Base-by-base conservation (phyloP, 1,140 invertebrate species). In the Ceratina australensis region DNA sequence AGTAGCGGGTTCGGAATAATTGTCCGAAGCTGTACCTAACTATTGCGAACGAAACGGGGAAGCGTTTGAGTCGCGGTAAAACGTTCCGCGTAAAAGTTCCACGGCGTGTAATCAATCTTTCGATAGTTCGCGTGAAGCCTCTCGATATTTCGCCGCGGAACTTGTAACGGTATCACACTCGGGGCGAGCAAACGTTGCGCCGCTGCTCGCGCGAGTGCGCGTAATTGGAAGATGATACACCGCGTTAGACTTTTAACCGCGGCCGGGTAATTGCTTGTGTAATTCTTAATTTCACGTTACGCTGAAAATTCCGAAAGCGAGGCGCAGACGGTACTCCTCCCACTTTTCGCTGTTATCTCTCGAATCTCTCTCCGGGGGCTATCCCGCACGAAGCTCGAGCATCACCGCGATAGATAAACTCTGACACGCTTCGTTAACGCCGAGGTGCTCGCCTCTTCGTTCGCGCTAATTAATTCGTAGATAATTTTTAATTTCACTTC, bases 211-310 rank as follows among this genome's bases (percentile, higher is more conserved):
- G 85, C 86, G 80, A 85, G 85, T 79, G 33, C 85, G 87, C 89
- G 87, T 91, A 91, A 91, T 91, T 91, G 89, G 88, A 91, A 90
- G 90, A 91, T 91, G 90, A 91, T 90, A 87, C 90, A 88, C 90
- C 89, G 85, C 87, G 88, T 86, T 85, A 79, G 82, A 84, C 81
- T 86, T 88, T 67, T 86, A 87, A 89, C 86, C 84, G 87, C 33
- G 85, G 81, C 86, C 74, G 83, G 85, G 88, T 90, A 91, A 91
- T 91, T 91, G 89, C 90, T 90, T 89, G 89, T 90, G 89, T 91
- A 91, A 91, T 91, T 90, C 89, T 90, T 90, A 91, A 91, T 91
- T 91, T 91, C 87, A 91, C 88, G 89, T 91, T 89, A 91, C 89
- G 87, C 88, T 87, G 88, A 87, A 89, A 57, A 89, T 89, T 88